Evolutionary conservation across 2,888 invertebrate species (phyloP), one percentile per base, ranked within the genome.

Genomic region (Neuroscelio doddi): DNA sequence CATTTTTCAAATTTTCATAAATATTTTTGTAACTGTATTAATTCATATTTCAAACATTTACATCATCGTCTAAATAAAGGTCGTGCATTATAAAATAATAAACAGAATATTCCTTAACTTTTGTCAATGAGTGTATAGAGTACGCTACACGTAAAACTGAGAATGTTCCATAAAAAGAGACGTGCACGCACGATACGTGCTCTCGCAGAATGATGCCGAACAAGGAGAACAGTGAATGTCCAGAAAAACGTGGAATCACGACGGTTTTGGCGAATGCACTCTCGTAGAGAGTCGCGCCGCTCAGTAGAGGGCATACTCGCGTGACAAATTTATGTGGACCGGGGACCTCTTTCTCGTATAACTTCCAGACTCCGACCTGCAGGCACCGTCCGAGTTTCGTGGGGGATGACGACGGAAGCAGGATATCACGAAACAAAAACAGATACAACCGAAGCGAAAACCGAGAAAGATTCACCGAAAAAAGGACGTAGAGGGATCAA

Each of bases 251-350:
- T 61, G 59, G 52, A 68, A 46, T 52, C 45, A 36, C 47, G 59
- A 46, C 51, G 53, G 63, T 67, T 67, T 63, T 56, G 55, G 67
- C 55, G 55, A 67, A 45, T 39, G 61, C 50, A 42, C 41, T 49
- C 57, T 57, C 42, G 47, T 12, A 17, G 32, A 32, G 10, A 63
- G 68, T 65, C 65, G 41, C 61, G 68, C 51, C 39, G 55, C 36
- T 49, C 52, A 50, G 66, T 14, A 36, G 32, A 58, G 62, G 47
- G 45, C 42, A 65, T 49, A 34, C 44, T 55, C 58, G 52, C 52
- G 55, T 67, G 77, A 76, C 71, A 77, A 77, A 78, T 78, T 78
- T 76, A 78, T 78, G 76, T 75, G 71, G 67, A 59, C 72, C 73
- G 70, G 67, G 65, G 75, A 76, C 75, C 74, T 74, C 68, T 74